A percentile compares a stretch with the other conserved stretches of the same genome.
Conservation (phyloP, 2,888 invertebrate species). For the Acleris sparsana region DNA sequence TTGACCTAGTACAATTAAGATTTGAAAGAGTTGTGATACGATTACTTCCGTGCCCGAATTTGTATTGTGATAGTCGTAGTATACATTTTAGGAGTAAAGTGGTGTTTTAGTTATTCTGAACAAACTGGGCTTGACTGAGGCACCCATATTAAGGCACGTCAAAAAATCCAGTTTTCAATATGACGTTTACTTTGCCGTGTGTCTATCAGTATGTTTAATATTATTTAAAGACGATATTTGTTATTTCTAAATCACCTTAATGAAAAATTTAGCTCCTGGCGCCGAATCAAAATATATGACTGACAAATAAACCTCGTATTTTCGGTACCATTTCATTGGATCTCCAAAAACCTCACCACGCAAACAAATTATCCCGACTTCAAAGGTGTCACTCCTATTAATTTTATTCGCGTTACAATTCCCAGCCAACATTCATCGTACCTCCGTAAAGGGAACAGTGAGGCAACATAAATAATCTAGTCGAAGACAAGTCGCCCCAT, state of each 20-base stretch:
- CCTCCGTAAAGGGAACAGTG: constrained; percentile 56
- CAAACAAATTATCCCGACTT: constrained; percentile 35
- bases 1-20: too few relatives aligned
- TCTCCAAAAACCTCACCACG: constrained; percentile 13
- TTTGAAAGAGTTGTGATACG: too few relatives aligned
- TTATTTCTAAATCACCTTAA: neutral
- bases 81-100: too few relatives aligned
- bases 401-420: constrained; percentile 45
- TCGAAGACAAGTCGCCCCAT: constrained; percentile 61
- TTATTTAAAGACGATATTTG: too few relatives aligned
- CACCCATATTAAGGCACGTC: too few relatives aligned
- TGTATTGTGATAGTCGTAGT: too few relatives aligned
- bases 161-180: too few relatives aligned
- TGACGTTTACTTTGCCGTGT: too few relatives aligned
- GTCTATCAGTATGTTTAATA: too few relatives aligned
- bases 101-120: too few relatives aligned
- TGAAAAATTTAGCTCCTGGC: neutral
- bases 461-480: constrained; percentile 77
- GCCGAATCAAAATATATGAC: constrained; percentile 1
- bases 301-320: neutral
- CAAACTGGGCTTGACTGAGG: too few relatives aligned
- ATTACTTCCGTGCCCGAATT: too few relatives aligned
- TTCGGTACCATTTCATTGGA: constrained; percentile 1
- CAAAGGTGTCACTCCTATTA: constrained; percentile 36
- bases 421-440: constrained; percentile 60